Evolutionary conservation across 2,113 vertebrate species (phyloP).

Genomic region (Ibidorhyncha struthersii): DNA sequence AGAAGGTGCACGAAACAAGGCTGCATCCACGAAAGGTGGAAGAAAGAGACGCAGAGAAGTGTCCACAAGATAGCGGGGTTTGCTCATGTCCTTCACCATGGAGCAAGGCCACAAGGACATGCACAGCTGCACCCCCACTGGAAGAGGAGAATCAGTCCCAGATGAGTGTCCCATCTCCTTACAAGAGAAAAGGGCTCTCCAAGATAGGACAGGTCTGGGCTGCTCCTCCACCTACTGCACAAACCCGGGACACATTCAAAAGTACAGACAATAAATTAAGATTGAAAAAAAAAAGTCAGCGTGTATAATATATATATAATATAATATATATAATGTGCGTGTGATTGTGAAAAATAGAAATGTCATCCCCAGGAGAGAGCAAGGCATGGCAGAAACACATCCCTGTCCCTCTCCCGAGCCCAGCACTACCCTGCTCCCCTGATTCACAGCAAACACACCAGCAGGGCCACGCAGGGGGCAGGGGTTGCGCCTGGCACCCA

Average conservation of each 20-base stretch:
- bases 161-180: not conserved
- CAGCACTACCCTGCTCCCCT: not conserved
- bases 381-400: not conserved
- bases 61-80: not conserved
- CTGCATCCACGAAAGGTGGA: not conserved
- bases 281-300: not conserved
- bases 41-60: slow-evolving; percentile 4
- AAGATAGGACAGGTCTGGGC: slow-evolving; percentile 14
- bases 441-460: slow-evolving; percentile 19
- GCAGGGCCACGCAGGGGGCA: not conserved
- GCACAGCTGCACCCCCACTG: not conserved
- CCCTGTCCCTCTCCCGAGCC: not conserved
- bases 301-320: not conserved
- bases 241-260: slow-evolving; percentile 59
- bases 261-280: slow-evolving; percentile 66
- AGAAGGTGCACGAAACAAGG: not conserved
- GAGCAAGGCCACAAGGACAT: slow-evolving; percentile 29
- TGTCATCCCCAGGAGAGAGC: slow-evolving; percentile 7
- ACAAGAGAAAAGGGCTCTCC: not conserved
- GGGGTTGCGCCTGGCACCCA: not conserved
- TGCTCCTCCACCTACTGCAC: slow-evolving; percentile 47
- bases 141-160: slow-evolving; percentile 6
- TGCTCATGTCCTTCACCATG: not conserved
- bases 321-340: slow-evolving; percentile 34
- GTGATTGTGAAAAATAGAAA: slow-evolving; percentile 55